Base-by-base conservation (phyloP, 2,113 vertebrate species). In the Aplodontia rufa region DNA sequence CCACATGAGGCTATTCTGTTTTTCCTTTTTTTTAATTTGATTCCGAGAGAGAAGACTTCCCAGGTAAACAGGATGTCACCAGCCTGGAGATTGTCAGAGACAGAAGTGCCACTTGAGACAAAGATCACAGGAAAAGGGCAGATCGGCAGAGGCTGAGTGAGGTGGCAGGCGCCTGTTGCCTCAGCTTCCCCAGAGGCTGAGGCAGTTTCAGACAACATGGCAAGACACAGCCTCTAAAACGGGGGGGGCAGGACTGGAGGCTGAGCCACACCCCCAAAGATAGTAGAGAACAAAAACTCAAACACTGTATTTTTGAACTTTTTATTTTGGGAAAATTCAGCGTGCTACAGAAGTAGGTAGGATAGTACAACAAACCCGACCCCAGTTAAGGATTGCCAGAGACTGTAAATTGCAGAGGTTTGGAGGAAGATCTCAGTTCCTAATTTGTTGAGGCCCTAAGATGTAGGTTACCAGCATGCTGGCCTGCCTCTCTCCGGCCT, bases 251-350 rank as follows among this genome's bases (percentile, higher is more conserved):
- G 51, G 37, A 13, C 51, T n/a, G 58, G 75, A 51, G 30, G 49
- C 68, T 28, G 45, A 88, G 47, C 22, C 6, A n/a, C 49, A 1
- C 3, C 49, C 35, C 79, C 30, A 28, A 17, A 66, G 28, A 58
- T 0, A 69, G 13, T 3, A 0, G 35, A 86, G 17, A 35, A 58
- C 6, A 62, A 84, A 92, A 94, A 55, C 10, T 30, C 79, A 82
- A 79, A 82, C n/a, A 32, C 12, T 47, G 0, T 47, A 30, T 40
- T 66, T 74, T 51, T 35, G 40, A 82, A 68, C 2, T n/a, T 81
- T 82, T 62, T 37, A 83, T 80, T 94, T 66, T 64, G 78, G n/a
- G 85, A 96, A 90, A 85, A 45, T 47, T 72, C 42, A 66, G 81
- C n/a, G n/a, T 22, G 60, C 28, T 49, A 51, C 30, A 53, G 53